Evolutionary conservation across 2,888 invertebrate genomes (phyloP).

Genomic region (Lypha dubia): DNA sequence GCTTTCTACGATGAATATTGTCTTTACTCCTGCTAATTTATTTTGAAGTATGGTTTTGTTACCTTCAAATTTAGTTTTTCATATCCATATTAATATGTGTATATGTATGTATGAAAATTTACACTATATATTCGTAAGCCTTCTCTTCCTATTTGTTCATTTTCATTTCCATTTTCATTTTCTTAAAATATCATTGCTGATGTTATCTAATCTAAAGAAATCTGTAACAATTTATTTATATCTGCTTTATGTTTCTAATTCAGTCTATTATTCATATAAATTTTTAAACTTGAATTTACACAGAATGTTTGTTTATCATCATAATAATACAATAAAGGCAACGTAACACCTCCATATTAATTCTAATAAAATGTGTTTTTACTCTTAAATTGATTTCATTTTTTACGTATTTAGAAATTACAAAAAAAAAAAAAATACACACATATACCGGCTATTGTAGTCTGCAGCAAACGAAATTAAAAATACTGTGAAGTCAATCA

Average conservation of each 20-base stretch:
- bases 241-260: background rate
- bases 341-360: conserved; percentile 28
- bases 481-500: conserved; percentile 31
- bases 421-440: conserved; percentile 5
- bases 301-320: conserved; percentile 18
- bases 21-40: no score
- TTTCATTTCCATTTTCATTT: background rate
- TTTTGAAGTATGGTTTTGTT: no score
- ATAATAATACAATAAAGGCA: conserved; percentile 7
- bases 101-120: no score
- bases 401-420: conserved; percentile 25
- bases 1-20: no score
- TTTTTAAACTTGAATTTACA: conserved; percentile 18
- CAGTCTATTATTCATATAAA: conserved; percentile 10
- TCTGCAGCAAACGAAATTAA: conserved; percentile 17
- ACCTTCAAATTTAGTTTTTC: no score
- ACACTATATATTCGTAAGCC: no score
- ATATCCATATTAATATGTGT: no score
- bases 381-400: conserved; percentile 38
- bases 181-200: background rate
- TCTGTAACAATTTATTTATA: conserved; percentile 1
- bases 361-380: conserved; percentile 41
- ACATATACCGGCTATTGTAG: background rate
- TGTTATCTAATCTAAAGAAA: conserved; percentile 19
- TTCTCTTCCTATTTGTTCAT: background rate